Percentiles rank a stretch among this genome's conserved stretches.
Evolutionary conservation across 2,113 vertebrate genomes (phyloP).

Genomic region (Pseudopipra pipra): DNA sequence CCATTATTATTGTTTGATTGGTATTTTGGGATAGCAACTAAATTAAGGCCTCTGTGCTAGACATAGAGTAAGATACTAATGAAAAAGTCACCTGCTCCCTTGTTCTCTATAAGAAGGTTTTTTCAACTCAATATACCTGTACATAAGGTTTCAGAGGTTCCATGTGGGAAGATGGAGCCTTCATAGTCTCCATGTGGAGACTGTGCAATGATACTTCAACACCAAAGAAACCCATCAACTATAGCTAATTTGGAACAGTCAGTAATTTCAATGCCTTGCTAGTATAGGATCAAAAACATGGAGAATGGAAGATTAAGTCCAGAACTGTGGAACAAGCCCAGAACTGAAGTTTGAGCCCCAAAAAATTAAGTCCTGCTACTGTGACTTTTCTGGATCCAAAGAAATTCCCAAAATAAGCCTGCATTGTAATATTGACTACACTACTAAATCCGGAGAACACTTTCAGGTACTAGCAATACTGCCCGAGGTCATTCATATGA

Average conservation of each 20-base stretch:
- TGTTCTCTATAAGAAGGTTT: neutral
- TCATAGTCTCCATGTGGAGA: neutral
- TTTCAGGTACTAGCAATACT: conserved; percentile 24
- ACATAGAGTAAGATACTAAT: neutral
- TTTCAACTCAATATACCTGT: neutral
- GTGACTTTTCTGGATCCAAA: neutral
- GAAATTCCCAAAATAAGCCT: neutral
- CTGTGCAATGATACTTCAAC: neutral
- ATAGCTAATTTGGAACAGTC: neutral
- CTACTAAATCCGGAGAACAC: neutral
- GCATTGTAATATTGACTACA: neutral
- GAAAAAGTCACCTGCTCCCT: neutral
- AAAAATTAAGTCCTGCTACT: neutral
- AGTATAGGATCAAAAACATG: neutral
- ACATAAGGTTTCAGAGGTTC: neutral
- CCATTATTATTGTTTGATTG: neutral
- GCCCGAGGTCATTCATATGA: neutral
- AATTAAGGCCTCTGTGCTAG: neutral
- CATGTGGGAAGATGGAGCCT: neutral
- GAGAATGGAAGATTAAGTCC: neutral
- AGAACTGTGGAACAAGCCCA: neutral
- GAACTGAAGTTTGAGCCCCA: neutral
- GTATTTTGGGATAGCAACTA: neutral
- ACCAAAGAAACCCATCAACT: neutral
- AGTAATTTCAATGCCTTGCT: neutral